Percentiles rank a stretch among this genome's conserved stretches.
Evolutionary conservation across 1,140 invertebrate species (phyloP).

Genomic region (Scaptomyza graminum): DNA sequence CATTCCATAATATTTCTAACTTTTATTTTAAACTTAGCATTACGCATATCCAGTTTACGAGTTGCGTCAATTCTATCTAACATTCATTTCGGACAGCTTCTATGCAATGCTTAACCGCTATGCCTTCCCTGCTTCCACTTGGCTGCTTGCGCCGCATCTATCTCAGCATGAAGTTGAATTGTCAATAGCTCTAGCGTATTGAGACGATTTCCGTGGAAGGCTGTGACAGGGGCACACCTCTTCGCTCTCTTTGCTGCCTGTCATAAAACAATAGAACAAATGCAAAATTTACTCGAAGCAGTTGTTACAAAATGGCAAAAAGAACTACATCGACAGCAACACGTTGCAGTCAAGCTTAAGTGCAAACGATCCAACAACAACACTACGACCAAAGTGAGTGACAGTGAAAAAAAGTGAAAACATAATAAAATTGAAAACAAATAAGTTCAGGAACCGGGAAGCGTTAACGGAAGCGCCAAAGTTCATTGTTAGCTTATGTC

Average conservation of each 20-base stretch:
- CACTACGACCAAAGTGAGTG: constrained; percentile 5
- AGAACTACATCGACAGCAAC: background rate
- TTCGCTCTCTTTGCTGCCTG: background rate
- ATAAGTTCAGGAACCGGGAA: constrained; percentile 63
- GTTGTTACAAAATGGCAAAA: constrained; percentile 21
- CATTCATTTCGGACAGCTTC: background rate
- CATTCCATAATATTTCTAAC: too few relatives aligned
- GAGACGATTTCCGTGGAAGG: constrained; percentile 50
- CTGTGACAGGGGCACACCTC: constrained; percentile 5
- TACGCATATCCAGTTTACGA: background rate
- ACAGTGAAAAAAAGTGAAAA: background rate
- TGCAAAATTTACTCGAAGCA: constrained; percentile 41
- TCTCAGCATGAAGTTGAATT: constrained; percentile 21
- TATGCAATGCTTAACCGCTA: background rate
- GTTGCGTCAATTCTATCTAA: too few relatives aligned
- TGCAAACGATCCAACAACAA: constrained; percentile 17
- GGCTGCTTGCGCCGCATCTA: background rate
- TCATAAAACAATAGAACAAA: constrained; percentile 33
- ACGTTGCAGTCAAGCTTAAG: background rate
- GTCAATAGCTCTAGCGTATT: constrained; percentile 47
- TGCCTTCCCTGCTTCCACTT: background rate
- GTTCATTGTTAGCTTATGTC: constrained; percentile 67
- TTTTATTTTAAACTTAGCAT: too few relatives aligned
- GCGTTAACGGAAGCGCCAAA: constrained; percentile 51
- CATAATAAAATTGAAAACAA: constrained; percentile 73